A percentile compares a stretch with the other conserved stretches of the same genome.
Conservation (phyloP, 1,140 invertebrate genomes). For the Calephelis nemesis region DNA sequence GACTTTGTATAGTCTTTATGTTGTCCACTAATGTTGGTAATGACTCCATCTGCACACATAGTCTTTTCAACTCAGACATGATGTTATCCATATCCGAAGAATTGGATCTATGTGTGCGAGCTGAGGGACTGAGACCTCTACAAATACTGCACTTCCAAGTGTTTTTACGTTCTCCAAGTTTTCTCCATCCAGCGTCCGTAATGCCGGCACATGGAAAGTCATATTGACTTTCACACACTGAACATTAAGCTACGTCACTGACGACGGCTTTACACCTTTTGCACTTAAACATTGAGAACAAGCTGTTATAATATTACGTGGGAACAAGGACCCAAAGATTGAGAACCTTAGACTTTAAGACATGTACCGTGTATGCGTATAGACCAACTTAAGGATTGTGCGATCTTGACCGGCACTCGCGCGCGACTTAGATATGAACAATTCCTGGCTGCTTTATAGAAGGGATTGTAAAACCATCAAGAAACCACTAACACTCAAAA, state of each 20-base stretch:
- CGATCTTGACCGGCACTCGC: too few relatives aligned
- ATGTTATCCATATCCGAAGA: not conserved
- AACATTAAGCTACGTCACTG: not conserved
- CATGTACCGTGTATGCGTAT: too few relatives aligned
- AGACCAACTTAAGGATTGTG: too few relatives aligned
- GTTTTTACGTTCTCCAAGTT: not conserved
- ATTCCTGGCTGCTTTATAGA: too few relatives aligned
- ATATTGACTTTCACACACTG: not conserved
- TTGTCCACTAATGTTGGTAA: not conserved
- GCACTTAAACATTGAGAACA: not conserved
- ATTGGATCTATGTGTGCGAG: not conserved
- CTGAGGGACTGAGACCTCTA: not conserved
- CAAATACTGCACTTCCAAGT: not conserved
- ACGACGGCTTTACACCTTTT: conserved; percentile 1
- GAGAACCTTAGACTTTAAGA: not conserved
- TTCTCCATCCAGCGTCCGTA: not conserved
- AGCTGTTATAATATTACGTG: too few relatives aligned
- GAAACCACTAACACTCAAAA: too few relatives aligned
- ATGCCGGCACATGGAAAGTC: not conserved
- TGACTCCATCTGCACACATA: conserved; percentile 5
- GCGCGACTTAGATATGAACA: too few relatives aligned
- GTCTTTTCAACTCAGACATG: not conserved
- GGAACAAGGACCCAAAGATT: not conserved
- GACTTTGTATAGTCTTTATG: not conserved
- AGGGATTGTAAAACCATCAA: too few relatives aligned